Base-by-base conservation (phyloP, 1,140 invertebrate species). In the Bombyx mandarina region DNA sequence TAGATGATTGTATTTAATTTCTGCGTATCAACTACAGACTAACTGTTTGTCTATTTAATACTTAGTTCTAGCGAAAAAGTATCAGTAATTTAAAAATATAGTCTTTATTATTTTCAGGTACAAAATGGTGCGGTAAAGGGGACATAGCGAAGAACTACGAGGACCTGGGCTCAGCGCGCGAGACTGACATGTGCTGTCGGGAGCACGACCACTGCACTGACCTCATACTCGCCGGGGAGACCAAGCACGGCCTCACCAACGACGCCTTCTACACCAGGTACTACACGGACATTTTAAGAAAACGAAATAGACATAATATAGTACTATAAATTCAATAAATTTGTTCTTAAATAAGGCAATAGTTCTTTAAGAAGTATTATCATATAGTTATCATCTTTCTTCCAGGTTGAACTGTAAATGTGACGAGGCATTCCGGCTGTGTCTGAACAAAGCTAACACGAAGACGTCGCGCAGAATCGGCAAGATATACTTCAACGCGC, bases 181-280 rank as follows among this genome's bases (percentile, higher is more conserved):
- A 93, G 50, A 91, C 93, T 0, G 95, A 96, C 73, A 90, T 82
- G 44, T 96, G 95, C 71, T 97, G 95, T 77, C 84, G 95, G 1
- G 89, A 89, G 0, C 95, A 96, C 66, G 95, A 96, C 78, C 86
- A 91, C 59, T 96, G 95, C 69, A 71, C 87, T 2, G 93, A 93
- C 52, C 77, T 90, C 45, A 92, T 95, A 18, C 79, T 84, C 45
- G 88, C 91, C 2, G 88, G 88, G 52, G 79, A 89, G 57, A 88
- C 88, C 0, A 90, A 90, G 50, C 75, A 93, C 66, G 91, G 90
- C 52, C 76, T 94, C 6, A 91, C 89, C 9, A 94, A 94, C 77
- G 69, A 86, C 0, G 87, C 89, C 6, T 90, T 88, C 65, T 92
- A 91, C 67, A 90, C 90, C 8, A 90, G 86, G 89, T 91, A 58